Percentiles rank a stretch among this genome's conserved stretches.
phyloP scores from a whole-genome alignment of 1,140 invertebrate species.

The Bursaphelenchus mucronatus region DNA sequence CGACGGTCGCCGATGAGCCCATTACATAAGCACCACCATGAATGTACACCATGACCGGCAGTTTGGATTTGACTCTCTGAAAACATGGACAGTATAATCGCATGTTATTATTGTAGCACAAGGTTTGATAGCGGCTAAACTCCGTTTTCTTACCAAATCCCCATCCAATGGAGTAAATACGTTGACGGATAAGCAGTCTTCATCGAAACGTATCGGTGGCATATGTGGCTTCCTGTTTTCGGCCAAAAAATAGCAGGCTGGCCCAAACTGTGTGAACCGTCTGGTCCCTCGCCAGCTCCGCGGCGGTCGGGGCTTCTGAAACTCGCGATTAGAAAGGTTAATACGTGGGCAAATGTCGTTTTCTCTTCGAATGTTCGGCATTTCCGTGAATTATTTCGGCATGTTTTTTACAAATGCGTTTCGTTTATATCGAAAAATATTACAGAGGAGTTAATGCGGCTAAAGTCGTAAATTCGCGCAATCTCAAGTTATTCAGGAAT shows the following conservation, averaged over 20 bases:
- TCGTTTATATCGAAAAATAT: too few relatives aligned
- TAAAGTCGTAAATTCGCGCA: too few relatives aligned
- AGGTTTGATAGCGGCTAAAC: background rate
- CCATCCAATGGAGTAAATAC: constrained; percentile 20
- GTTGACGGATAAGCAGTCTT: constrained; percentile 23
- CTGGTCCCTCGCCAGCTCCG: too few relatives aligned
- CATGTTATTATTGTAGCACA: background rate
- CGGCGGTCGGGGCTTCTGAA: too few relatives aligned
- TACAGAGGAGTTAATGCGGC: too few relatives aligned
- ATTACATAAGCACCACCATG: constrained; percentile 28
- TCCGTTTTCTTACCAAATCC: constrained; percentile 2
- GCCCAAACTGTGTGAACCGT: constrained; percentile 11
- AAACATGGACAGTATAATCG: background rate
- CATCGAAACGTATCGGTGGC: background rate
- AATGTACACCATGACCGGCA: constrained; percentile 22
- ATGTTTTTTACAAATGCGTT: too few relatives aligned
- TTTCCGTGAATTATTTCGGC: too few relatives aligned
- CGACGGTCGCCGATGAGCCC: constrained; percentile 11
- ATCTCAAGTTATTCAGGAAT: too few relatives aligned
- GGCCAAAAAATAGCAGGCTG: background rate
- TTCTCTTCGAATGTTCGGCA: too few relatives aligned
- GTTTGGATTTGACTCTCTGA: background rate
- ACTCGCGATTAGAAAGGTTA: too few relatives aligned
- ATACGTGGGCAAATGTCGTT: too few relatives aligned
- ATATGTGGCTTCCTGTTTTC: background rate